Evolutionary conservation across 2,888 invertebrate species (phyloP), one percentile per base, ranked within the genome.

Genomic region (Argyresthia goedartella): DNA sequence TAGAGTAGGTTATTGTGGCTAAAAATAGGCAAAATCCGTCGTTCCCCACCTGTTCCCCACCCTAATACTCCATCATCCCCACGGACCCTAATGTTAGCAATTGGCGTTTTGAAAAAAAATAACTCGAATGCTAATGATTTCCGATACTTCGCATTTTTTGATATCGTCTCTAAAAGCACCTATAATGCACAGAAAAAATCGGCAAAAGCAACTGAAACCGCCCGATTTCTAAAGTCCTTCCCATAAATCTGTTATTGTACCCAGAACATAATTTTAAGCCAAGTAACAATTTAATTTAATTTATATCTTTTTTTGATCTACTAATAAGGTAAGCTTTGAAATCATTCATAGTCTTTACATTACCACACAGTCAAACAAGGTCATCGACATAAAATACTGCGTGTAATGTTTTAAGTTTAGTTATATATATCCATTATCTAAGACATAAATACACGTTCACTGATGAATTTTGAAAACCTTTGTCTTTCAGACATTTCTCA

Each of bases 121-220:
- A n/a, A n/a, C n/a, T n/a, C n/a, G n/a, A n/a, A n/a, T n/a, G n/a
- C n/a, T n/a, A n/a, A n/a, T n/a, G n/a, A n/a, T n/a, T n/a, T n/a
- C n/a, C n/a, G n/a, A n/a, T n/a, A n/a, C n/a, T n/a, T n/a, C n/a
- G n/a, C n/a, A n/a, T n/a, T n/a, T n/a, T n/a, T n/a, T n/a, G n/a
- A n/a, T n/a, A n/a, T n/a, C n/a, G n/a, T n/a, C n/a, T n/a, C n/a
- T 15, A 50, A 52, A 55, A 49, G 45, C 60, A 59, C 51, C 57
- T 60, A 8, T 57, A 52, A n/a, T 43, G 8, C 62, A 62, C 60
- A 52, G 55, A 53, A 55, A 57, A 62, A 55, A 59, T 59, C 25
- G 46, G 51, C 52, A 63, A 54, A 49, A 57, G 34, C 8, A 46
- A 54, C 53, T 58, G 56, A 13, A 60, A 52, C 35, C 60, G 58